These are phyloP conservation scores for Andricus grossulariae DNA, from an alignment of 1,140 invertebrate genomes.

Conservation along the genomic window DNA sequence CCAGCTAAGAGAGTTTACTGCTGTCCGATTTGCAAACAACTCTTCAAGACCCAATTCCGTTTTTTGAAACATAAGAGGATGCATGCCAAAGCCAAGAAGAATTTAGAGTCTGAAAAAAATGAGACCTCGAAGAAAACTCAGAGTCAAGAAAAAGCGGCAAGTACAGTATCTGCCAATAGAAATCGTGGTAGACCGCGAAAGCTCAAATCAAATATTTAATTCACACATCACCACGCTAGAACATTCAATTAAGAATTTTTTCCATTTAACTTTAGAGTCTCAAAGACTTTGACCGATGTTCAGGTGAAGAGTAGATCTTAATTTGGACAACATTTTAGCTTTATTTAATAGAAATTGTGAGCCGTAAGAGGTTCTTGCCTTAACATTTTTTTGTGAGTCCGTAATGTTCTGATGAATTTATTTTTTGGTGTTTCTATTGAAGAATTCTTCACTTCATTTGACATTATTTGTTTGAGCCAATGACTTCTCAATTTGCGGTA, in stretches of 20 bases:
- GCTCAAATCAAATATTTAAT: background rate
- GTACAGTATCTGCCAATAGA: background rate
- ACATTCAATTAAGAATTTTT: background rate
- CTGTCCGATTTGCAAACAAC: background rate
- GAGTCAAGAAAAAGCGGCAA: background rate
- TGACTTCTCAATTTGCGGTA: background rate
- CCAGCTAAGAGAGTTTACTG: background rate
- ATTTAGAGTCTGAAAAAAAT: background rate
- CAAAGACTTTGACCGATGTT: slow-evolving; percentile 5
- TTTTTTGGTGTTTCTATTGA: slow-evolving; percentile 4
- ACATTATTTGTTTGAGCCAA: background rate
- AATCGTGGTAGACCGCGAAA: slow-evolving; percentile 4
- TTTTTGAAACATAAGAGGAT: slow-evolving; percentile 9
- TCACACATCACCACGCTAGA: background rate
- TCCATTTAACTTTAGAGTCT: background rate
- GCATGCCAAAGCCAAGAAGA: slow-evolving; percentile 4
- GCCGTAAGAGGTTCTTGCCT: slow-evolving; percentile 14
- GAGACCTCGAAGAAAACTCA: background rate
- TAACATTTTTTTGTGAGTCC: background rate
- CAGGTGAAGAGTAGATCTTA: background rate
- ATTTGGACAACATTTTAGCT: background rate
- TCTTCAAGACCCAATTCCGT: background rate
- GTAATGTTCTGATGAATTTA: background rate
- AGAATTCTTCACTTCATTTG: background rate
- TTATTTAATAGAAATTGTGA: slow-evolving; percentile 22